These are phyloP conservation scores for Podarcis lilfordi DNA, from an alignment of 2,797 vertebrate species.

Conservation along the genomic window DNA sequence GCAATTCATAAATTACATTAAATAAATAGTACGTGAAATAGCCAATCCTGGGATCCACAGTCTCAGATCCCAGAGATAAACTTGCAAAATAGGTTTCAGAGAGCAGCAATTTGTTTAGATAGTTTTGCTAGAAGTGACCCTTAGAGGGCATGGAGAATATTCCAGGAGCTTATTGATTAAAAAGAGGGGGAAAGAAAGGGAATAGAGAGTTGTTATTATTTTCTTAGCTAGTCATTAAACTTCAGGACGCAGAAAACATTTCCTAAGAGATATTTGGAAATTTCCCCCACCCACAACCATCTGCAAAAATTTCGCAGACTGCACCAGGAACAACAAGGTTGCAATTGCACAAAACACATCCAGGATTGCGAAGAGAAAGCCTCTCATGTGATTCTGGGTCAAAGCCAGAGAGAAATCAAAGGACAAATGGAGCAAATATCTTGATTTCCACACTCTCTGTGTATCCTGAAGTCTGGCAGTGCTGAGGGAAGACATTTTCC, in stretches of 20 bases:
- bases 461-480: neutral
- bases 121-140: neutral
- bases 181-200: neutral
- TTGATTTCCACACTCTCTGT: neutral
- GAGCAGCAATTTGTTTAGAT: no score
- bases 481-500: neutral
- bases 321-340: neutral
- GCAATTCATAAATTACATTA: no score
- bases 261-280: neutral
- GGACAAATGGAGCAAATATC: neutral
- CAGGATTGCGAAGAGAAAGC: neutral
- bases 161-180: neutral
- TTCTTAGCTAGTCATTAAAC: neutral
- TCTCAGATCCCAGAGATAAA: neutral
- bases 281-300: neutral
- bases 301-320: neutral
- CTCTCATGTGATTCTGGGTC: neutral
- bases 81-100: no score
- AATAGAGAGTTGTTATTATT: neutral
- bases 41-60: neutral
- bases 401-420: neutral
- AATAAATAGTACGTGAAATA: no score
- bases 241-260: neutral
- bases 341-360: rapidly evolving
- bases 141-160: rapidly evolving